phyloP scores from a whole-genome alignment of 2,113 vertebrate genomes.

The Neolamprologus longior region DNA sequence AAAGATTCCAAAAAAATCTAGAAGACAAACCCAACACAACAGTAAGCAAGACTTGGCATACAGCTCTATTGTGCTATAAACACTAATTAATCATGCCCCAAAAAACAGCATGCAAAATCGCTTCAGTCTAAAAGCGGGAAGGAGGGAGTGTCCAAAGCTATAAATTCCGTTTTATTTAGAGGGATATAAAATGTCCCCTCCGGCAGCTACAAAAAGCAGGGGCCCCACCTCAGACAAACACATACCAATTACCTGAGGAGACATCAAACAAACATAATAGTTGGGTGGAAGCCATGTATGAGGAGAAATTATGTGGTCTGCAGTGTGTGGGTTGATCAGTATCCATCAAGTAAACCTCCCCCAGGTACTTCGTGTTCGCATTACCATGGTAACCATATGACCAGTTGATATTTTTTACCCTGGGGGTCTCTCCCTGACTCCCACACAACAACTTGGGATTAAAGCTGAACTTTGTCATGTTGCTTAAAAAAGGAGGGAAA shows the following conservation, averaged over 20 bases:
- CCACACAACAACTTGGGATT: not conserved
- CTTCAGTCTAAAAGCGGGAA: not conserved
- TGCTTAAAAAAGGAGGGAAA: not conserved
- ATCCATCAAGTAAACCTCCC: not conserved
- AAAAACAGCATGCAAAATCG: not conserved
- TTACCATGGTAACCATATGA: constrained; percentile 49
- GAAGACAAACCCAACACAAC: not conserved
- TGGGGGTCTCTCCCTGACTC: constrained; percentile 9
- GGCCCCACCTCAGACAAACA: constrained; percentile 11
- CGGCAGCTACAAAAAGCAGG: not conserved
- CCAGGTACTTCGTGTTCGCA: not conserved
- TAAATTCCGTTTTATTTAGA: constrained; percentile 27
- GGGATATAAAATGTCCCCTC: not conserved
- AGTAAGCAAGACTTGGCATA: not conserved
- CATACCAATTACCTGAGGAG: constrained; percentile 20
- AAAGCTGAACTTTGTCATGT: not conserved
- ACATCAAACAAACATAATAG: constrained; percentile 39
- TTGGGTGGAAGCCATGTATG: not conserved
- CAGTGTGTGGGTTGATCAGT: constrained; percentile 10
- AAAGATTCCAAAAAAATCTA: not conserved
- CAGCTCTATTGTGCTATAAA: not conserved
- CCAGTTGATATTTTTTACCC: constrained; percentile 11
- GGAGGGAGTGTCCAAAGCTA: not conserved
- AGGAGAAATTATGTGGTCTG: not conserved
- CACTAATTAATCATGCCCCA: not conserved